These are phyloP conservation scores for Gisinianus flammeolus DNA, from an alignment of 2,888 invertebrate species.

Conservation along the genomic window DNA sequence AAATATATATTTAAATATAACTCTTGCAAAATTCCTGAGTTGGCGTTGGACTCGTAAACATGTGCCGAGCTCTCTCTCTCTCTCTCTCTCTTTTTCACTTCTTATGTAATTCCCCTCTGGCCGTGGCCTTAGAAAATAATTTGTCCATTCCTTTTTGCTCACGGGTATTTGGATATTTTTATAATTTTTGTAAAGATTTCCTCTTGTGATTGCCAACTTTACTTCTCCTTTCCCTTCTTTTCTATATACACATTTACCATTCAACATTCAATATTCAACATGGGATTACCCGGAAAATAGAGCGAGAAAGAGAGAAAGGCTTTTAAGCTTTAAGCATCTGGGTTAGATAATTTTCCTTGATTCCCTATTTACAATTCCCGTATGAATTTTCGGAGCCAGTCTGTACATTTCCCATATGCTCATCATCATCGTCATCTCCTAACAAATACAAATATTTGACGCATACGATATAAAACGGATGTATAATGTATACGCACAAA, in stretches of 20 bases:
- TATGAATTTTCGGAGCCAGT: too few relatives aligned
- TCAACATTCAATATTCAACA: too few relatives aligned
- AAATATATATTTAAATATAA: not conserved
- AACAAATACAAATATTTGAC: too few relatives aligned
- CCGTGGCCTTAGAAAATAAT: not conserved
- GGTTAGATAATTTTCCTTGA: slow-evolving; percentile 7
- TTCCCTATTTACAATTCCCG: too few relatives aligned
- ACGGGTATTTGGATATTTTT: not conserved
- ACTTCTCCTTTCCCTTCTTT: not conserved
- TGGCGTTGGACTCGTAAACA: not conserved
- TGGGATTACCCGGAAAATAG: too few relatives aligned
- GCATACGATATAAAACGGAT: too few relatives aligned
- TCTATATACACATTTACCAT: too few relatives aligned
- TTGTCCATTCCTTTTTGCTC: not conserved
- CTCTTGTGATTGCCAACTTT: slow-evolving; percentile 11
- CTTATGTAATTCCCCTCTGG: not conserved
- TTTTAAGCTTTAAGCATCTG: not conserved
- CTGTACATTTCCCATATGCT: too few relatives aligned
- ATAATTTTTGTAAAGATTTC: not conserved
- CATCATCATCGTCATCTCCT: too few relatives aligned
- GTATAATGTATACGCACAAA: too few relatives aligned
- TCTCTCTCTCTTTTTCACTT: not conserved
- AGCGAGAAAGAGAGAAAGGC: not conserved
- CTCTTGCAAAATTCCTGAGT: slow-evolving; percentile 2
- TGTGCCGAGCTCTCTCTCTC: not conserved